phyloP scores from a whole-genome alignment of 2,888 invertebrate species.

The Heliconius sara region DNA sequence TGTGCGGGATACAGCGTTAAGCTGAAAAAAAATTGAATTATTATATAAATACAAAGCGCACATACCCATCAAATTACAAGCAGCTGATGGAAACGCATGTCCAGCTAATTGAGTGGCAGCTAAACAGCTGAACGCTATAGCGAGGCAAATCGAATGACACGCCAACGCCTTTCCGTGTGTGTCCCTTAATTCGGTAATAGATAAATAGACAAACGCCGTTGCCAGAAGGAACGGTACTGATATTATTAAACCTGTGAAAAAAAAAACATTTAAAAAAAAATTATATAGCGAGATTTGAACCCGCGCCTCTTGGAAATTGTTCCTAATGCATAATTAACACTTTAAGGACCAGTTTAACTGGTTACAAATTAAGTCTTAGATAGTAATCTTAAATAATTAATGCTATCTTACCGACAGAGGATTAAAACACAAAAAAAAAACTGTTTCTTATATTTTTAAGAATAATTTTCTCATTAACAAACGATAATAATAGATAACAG shows the following conservation, averaged over 20 bases:
- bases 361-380: too few species aligned
- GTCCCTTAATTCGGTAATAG: slow-evolving; percentile 81
- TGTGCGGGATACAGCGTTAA: too few species aligned
- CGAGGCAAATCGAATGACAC: slow-evolving; percentile 82
- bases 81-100: slow-evolving; percentile 71
- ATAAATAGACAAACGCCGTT: slow-evolving; percentile 76
- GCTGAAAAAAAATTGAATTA: neutral
- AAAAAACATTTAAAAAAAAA: neutral
- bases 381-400: too few species aligned
- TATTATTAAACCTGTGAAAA: slow-evolving; percentile 72
- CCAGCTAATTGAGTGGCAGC: slow-evolving; percentile 83
- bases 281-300: neutral
- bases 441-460: too few species aligned
- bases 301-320: too few species aligned
- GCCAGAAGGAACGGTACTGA: slow-evolving; percentile 81
- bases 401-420: too few species aligned
- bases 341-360: too few species aligned
- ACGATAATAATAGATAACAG: too few species aligned
- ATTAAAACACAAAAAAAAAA: too few species aligned
- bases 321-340: too few species aligned
- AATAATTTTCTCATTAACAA: too few species aligned
- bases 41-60: neutral
- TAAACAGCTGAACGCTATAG: slow-evolving; percentile 81
- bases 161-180: slow-evolving; percentile 84
- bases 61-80: slow-evolving; percentile 80